Evolutionary conservation across 2,113 vertebrate species (phyloP), one percentile per base, ranked within the genome.

Genomic region (Oreocharis arfaki): DNA sequence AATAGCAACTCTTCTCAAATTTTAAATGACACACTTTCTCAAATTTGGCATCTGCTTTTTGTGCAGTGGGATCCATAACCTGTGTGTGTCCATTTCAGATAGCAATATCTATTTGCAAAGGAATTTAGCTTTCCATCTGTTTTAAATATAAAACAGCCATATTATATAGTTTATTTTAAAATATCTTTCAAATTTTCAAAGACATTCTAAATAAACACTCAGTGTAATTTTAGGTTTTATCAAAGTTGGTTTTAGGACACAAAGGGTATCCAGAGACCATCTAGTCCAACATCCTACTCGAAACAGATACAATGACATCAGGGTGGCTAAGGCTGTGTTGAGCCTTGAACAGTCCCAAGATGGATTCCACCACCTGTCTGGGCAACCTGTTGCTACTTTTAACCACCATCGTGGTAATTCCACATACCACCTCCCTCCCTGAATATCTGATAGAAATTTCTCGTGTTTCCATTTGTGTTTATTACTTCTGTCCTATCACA

Each of bases 341-440:
- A 50, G n/a, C 50, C 33, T 82, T 79, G 39, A 77, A 49, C 4
- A 78, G 28, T 16, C 55, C 14, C 44, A 41, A 26, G 30, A 42
- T 16, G 8, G 11, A 27, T 83, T 70, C 20, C 4, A 57, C 37
- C 33, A 27, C 7, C 5, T 52, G 10, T 69, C 22, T 61, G 17
- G 23, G 27, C 8, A 69, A 16, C 27, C 27, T 50, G 37, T 39
- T 68, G 35, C 39, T 3, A 0, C 22, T 10, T 69, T 82, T 42
- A 65, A 60, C 17, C 17, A 56, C 15, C 4, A 17, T 44, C 30
- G 23, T 22, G 8, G 17, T 47, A 30, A 37, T 65, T 63, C 13
- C 28, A n/a, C 2, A 9, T 8, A 37, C 22, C 6, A 8, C 3
- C 4, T 1, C 14, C 9, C 6, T 4, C 20, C 19, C 6, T 0